Evolutionary conservation across 2,797 vertebrate species (phyloP).

Genomic region (Falco peregrinus): DNA sequence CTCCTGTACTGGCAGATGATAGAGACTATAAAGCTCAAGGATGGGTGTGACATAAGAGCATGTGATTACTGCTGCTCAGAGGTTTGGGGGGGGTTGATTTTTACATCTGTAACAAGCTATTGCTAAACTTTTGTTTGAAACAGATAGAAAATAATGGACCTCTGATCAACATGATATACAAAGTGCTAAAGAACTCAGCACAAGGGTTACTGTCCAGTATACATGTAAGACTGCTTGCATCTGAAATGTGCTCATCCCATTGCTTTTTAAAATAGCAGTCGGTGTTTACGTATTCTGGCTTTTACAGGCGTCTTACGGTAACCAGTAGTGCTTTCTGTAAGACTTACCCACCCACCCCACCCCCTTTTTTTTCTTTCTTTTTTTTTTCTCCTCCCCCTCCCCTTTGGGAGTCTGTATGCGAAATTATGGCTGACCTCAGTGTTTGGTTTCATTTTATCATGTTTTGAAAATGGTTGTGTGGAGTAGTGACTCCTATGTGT

Average conservation of each 20-base stretch:
- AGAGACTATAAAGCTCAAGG: background rate
- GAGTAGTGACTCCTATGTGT: background rate
- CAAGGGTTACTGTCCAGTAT: slow-evolving; percentile 84
- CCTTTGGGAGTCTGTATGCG: slow-evolving; percentile 18
- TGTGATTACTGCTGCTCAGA: background rate
- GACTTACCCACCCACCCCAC: background rate
- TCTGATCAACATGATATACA: slow-evolving; percentile 90
- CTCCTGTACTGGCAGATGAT: background rate
- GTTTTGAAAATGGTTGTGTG: slow-evolving; percentile 14
- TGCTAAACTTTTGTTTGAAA: slow-evolving; percentile 86
- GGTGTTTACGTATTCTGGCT: slow-evolving; percentile 54
- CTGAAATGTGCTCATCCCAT: slow-evolving; percentile 79
- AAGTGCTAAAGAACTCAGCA: slow-evolving; percentile 87
- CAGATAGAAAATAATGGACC: slow-evolving; percentile 94
- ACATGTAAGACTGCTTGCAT: slow-evolving; percentile 88
- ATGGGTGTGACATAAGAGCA: background rate
- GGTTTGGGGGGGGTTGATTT: background rate
- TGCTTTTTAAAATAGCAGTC: slow-evolving; percentile 72
- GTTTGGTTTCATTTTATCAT: slow-evolving; percentile 56
- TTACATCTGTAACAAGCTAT: slow-evolving; percentile 47
- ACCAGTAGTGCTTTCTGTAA: slow-evolving; percentile 42
- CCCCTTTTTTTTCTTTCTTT: background rate
- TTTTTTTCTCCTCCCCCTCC: rapidly evolving
- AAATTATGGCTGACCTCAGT: slow-evolving; percentile 63
- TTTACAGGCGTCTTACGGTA: slow-evolving; percentile 44